Conservation (phyloP, 2,888 invertebrate species). For the Oscheius sp. region DNA sequence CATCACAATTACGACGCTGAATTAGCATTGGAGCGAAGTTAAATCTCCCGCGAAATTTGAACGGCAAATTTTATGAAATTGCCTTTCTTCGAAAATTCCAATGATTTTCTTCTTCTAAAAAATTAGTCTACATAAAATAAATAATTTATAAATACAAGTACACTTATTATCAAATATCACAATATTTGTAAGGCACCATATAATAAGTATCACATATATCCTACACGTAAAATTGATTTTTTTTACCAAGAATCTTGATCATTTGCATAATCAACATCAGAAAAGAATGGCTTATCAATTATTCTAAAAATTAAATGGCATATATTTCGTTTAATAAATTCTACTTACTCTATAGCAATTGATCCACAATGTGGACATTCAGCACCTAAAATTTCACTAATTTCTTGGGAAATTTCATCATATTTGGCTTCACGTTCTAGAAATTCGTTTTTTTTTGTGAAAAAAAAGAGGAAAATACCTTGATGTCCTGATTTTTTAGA, state of each 20-base stretch:
- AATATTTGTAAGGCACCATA: not conserved
- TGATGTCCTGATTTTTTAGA: conserved; percentile 1
- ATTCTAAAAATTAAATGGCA: conserved; percentile 42
- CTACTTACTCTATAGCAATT: conserved; percentile 57
- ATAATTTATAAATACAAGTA: not conserved
- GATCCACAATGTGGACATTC: conserved; percentile 68
- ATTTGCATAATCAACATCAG: conserved; percentile 55
- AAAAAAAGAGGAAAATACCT: not conserved
- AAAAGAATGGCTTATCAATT: conserved; percentile 62
- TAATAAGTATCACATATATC: not conserved
- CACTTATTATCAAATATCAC: conserved; percentile 3
- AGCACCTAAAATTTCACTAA: conserved; percentile 51
- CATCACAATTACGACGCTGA: too few species aligned
- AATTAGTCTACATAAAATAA: not conserved
- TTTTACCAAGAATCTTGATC: conserved; percentile 59
- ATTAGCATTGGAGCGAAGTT: too few species aligned
- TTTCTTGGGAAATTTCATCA: conserved; percentile 41
- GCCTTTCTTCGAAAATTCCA: too few species aligned
- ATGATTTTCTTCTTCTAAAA: too few species aligned
- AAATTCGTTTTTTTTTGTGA: not conserved
- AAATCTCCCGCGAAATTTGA: too few species aligned
- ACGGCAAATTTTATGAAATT: too few species aligned
- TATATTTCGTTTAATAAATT: too few species aligned
- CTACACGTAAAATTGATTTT: not conserved
- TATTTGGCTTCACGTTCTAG: conserved; percentile 43